A percentile compares a stretch with the other conserved stretches of the same genome.
Conservation (phyloP, 2,113 vertebrate genomes). For the Sorex araneus region DNA sequence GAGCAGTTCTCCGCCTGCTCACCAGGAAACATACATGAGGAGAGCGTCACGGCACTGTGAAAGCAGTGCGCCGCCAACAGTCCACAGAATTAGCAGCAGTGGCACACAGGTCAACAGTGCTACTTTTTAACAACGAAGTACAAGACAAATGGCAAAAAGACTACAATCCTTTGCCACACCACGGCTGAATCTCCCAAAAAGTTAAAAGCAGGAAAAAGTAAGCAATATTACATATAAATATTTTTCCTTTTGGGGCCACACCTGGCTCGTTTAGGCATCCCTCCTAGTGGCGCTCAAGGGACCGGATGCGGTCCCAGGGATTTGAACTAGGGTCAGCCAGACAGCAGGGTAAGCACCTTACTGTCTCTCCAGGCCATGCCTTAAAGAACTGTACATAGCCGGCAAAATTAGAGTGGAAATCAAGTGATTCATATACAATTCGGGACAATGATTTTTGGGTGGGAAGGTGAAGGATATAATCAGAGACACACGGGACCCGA, state of each 20-base stretch:
- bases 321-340: no score
- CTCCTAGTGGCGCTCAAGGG: no score
- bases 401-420: conserved; percentile 51
- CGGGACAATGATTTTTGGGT: conserved; percentile 42
- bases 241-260: background rate
- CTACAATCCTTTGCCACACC: background rate
- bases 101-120: background rate
- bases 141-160: conserved; percentile 27
- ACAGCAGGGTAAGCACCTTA: no score
- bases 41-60: background rate
- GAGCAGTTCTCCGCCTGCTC: background rate
- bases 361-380: no score
- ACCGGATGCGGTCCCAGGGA: no score
- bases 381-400: background rate
- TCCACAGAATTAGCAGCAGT: background rate
- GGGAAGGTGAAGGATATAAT: conserved; percentile 24
- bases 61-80: conserved; percentile 41
- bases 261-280: no score
- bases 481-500: conserved; percentile 12
- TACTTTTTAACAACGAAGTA: conserved; percentile 51
- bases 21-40: conserved; percentile 20
- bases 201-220: conserved; percentile 55
- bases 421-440: conserved; percentile 43
- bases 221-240: conserved; percentile 26
- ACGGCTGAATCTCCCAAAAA: conserved; percentile 30